phyloP scores from a whole-genome alignment of 37 sponge, comb jelly and placozoan species.

The Halichondria panicea region DNA sequence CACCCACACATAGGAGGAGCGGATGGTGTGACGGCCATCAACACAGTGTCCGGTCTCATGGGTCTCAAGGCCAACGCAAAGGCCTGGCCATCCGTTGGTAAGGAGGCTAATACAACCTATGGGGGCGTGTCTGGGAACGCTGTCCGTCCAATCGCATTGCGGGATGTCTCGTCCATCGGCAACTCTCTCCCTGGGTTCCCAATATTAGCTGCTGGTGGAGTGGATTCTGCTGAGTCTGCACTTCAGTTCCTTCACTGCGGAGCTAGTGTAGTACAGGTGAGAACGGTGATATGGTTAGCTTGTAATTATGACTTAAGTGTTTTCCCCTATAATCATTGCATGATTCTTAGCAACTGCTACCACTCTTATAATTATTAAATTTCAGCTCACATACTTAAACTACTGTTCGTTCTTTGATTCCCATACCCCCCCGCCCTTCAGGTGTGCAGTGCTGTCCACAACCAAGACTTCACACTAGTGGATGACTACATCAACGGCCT shows the following conservation, averaged over 20 bases:
- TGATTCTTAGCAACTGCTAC: too few species aligned
- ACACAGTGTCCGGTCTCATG: slow-evolving; percentile 96
- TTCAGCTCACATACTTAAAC: neutral
- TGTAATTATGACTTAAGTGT: too few species aligned
- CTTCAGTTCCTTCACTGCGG: slow-evolving; percentile 92
- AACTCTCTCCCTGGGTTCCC: slow-evolving; percentile 81
- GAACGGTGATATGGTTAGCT: neutral
- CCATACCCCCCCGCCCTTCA: slow-evolving; percentile 15
- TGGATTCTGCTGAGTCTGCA: slow-evolving; percentile 86
- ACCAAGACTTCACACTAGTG: slow-evolving; percentile 92
- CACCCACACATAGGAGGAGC: slow-evolving; percentile 86
- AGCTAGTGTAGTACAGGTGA: slow-evolving; percentile 81
- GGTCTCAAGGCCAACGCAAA: slow-evolving; percentile 63
- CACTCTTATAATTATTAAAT: too few species aligned
- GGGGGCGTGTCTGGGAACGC: slow-evolving; percentile 92
- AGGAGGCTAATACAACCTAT: slow-evolving; percentile 82
- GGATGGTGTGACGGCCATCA: slow-evolving; percentile 92
- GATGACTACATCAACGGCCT: slow-evolving; percentile 87
- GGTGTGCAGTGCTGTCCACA: slow-evolving; percentile 97
- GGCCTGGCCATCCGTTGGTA: slow-evolving; percentile 89
- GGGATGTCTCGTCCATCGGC: slow-evolving; percentile 88
- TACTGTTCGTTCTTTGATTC: neutral
- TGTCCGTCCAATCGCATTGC: slow-evolving; percentile 86
- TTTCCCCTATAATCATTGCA: too few species aligned
- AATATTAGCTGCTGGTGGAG: slow-evolving; percentile 89